phyloP scores from a whole-genome alignment of 2,888 invertebrate genomes.

The Dryocosmus kuriphilus region DNA sequence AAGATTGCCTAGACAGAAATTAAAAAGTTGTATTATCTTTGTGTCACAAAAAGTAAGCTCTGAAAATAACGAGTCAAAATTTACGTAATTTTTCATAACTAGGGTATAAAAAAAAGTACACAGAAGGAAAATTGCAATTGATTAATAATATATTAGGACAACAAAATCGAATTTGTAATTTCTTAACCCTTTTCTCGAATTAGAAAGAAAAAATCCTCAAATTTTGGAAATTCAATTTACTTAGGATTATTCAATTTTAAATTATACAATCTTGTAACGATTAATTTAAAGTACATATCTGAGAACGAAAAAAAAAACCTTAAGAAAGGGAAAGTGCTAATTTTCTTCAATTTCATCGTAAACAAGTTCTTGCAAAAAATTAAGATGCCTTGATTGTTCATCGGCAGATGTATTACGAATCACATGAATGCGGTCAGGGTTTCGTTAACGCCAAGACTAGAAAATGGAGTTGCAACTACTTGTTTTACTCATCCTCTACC shows the following conservation, averaged over 20 bases:
- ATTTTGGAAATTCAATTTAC: too few species aligned
- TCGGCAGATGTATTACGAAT: slow-evolving; percentile 7
- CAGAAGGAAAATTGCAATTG: too few species aligned
- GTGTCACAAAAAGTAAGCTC: neutral
- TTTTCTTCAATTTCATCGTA: too few species aligned
- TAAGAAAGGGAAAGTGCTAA: neutral
- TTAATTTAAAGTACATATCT: too few species aligned
- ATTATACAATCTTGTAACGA: too few species aligned
- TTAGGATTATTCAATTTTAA: too few species aligned
- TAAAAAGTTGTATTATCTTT: neutral
- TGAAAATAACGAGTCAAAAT: neutral
- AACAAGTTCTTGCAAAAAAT: neutral
- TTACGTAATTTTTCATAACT: neutral
- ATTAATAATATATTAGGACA: too few species aligned
- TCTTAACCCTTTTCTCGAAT: too few species aligned
- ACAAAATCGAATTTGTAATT: neutral
- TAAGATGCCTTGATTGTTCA: neutral
- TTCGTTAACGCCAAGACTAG: neutral
- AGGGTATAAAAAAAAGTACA: neutral
- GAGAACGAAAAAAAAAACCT: neutral
- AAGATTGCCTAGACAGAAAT: neutral
- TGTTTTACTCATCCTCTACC: neutral
- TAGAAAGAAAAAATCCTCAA: too few species aligned
- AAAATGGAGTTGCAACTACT: slow-evolving; percentile 3
- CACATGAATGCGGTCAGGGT: slow-evolving; percentile 30